Conservation (phyloP, 92 coral and sea anemone species). For the Phenganax stokvisi region DNA sequence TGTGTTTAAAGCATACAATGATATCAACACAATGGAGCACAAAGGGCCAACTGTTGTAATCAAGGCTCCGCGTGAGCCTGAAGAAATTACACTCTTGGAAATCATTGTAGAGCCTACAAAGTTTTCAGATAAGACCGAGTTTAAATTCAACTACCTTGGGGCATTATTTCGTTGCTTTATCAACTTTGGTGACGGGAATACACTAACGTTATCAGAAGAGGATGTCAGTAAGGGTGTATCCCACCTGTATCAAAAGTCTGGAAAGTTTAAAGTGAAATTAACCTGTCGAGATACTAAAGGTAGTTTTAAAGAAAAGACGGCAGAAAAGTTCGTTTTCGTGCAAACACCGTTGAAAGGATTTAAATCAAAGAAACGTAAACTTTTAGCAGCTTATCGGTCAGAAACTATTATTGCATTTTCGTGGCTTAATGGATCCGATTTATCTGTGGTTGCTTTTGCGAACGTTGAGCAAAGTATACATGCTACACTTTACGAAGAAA, state of each 20-base stretch:
- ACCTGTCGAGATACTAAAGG: slow-evolving; percentile 48
- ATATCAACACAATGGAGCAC: slow-evolving; percentile 15
- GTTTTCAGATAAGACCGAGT: slow-evolving; percentile 48
- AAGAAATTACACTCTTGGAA: slow-evolving; percentile 51
- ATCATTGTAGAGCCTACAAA: slow-evolving; percentile 52
- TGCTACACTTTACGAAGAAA: neutral
- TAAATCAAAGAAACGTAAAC: slow-evolving; percentile 31
- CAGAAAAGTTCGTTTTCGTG: slow-evolving; percentile 39
- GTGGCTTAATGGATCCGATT: slow-evolving; percentile 62
- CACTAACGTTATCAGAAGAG: slow-evolving; percentile 24
- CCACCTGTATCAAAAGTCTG: slow-evolving; percentile 45
- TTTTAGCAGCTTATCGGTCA: slow-evolving; percentile 41
- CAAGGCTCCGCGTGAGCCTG: slow-evolving; percentile 32
- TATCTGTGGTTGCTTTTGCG: slow-evolving; percentile 39
- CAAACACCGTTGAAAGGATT: slow-evolving; percentile 57
- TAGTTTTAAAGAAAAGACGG: slow-evolving; percentile 9
- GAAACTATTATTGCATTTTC: slow-evolving; percentile 47
- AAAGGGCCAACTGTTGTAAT: neutral
- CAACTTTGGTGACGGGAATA: slow-evolving; percentile 48
- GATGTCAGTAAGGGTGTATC: slow-evolving; percentile 44
- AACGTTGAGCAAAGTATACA: slow-evolving; percentile 4
- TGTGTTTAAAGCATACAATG: slow-evolving; percentile 55
- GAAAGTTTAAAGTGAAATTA: slow-evolving; percentile 41
- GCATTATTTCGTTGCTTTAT: slow-evolving; percentile 53
- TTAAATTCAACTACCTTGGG: slow-evolving; percentile 55